These are phyloP conservation scores for Neomorphus geoffroyi DNA, from an alignment of 2,797 vertebrate genomes.

Conservation along the genomic window DNA sequence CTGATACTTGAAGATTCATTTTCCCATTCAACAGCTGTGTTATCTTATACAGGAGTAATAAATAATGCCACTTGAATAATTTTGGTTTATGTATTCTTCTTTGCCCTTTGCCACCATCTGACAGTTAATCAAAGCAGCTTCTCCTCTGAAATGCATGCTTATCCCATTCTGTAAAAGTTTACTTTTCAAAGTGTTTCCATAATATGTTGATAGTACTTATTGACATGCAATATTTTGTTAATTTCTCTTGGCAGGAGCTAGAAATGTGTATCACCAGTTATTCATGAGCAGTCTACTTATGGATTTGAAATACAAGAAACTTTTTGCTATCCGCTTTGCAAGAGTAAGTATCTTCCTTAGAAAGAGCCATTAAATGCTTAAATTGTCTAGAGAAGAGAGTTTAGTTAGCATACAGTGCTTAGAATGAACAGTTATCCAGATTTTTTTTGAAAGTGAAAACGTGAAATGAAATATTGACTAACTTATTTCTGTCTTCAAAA, in stretches of 20 bases:
- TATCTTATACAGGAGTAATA: background rate
- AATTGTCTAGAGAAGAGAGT: background rate
- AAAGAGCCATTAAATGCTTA: background rate
- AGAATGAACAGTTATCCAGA: background rate
- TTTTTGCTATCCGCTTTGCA: slow-evolving; percentile 93
- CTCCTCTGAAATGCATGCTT: background rate
- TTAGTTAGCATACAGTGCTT: slow-evolving; percentile 24
- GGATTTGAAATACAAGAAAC: slow-evolving; percentile 97
- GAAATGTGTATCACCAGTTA: slow-evolving; percentile 95
- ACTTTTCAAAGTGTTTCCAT: background rate
- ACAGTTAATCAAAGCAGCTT: background rate
- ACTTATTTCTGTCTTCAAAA: background rate
- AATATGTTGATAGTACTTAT: background rate
- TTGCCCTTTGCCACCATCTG: background rate
- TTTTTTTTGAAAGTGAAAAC: background rate
- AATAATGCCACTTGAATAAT: background rate
- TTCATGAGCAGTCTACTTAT: slow-evolving; percentile 98
- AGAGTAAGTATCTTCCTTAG: slow-evolving; percentile 82
- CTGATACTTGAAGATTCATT: background rate
- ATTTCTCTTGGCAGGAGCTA: slow-evolving; percentile 82
- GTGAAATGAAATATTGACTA: background rate
- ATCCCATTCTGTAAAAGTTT: background rate
- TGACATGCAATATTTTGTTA: background rate
- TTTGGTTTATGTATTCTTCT: background rate
- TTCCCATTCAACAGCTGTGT: background rate